phyloP scores from a whole-genome alignment of 2,888 invertebrate species.

The Rhagophthalmus giganteus region DNA sequence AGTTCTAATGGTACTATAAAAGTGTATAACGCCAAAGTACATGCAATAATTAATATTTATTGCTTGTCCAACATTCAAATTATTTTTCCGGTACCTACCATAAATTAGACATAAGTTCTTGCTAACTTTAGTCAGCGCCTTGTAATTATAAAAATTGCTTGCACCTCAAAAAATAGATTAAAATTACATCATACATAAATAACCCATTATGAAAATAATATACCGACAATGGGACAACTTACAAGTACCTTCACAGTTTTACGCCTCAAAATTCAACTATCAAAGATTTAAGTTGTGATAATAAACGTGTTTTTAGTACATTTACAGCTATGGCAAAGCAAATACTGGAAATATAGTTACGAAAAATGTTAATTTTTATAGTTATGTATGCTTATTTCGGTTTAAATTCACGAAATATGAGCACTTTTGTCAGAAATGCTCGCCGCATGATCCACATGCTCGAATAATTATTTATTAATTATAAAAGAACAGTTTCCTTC shows the following conservation, averaged over 20 bases:
- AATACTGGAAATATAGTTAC: no score
- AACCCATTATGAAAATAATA: not conserved
- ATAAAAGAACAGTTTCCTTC: constrained; percentile 1
- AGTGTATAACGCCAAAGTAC: not conserved
- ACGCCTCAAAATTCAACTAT: no score
- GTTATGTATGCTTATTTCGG: no score
- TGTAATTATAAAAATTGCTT: not conserved
- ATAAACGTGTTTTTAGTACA: no score
- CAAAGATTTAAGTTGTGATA: no score
- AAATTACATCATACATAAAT: not conserved
- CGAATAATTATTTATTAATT: not conserved
- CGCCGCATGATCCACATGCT: not conserved
- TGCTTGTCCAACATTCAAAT: not conserved
- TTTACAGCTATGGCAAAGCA: no score
- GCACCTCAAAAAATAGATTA: not conserved
- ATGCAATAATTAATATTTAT: not conserved
- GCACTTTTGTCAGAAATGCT: not conserved
- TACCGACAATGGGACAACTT: not conserved
- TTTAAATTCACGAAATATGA: not conserved
- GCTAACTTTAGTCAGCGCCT: not conserved
- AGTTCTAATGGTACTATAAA: no score
- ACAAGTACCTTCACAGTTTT: no score
- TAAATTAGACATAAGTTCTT: not conserved
- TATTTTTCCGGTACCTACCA: not conserved
- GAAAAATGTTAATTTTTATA: no score